Percentiles rank a stretch among this genome's conserved stretches.
Evolutionary conservation across 2,888 invertebrate species (phyloP).

Genomic region (Oscheius sp.): DNA sequence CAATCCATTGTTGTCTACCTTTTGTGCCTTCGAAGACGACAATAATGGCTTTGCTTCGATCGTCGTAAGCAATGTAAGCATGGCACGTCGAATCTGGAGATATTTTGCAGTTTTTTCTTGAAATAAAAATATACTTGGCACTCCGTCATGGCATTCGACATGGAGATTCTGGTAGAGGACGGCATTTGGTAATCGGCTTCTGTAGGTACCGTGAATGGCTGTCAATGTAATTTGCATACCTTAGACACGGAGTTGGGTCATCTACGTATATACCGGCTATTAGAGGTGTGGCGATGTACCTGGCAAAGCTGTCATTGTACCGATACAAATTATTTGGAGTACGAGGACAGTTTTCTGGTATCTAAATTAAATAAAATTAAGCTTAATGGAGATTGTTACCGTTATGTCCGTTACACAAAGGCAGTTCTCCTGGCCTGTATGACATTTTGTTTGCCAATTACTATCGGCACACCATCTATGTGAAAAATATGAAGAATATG

Average conservation of each 20-base stretch:
- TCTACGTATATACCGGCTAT: slow-evolving; percentile 20
- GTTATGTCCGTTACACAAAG: too few relatives aligned
- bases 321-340: neutral
- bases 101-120: neutral
- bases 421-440: neutral
- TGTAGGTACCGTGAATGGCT: neutral
- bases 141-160: slow-evolving; percentile 14
- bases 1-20: slow-evolving; percentile 24
- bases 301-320: slow-evolving; percentile 22
- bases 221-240: neutral
- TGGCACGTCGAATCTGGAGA: slow-evolving; percentile 27
- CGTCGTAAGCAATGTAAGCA: slow-evolving; percentile 30
- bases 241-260: slow-evolving; percentile 21
- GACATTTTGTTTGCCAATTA: neutral
- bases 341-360: slow-evolving; percentile 22
- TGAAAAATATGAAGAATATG: neutral
- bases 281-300: slow-evolving; percentile 5
- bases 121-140: neutral
- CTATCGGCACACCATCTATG: slow-evolving; percentile 13
- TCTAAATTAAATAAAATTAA: slow-evolving; percentile 28
- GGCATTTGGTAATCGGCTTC: slow-evolving; percentile 12
- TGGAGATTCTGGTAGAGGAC: slow-evolving; percentile 7
- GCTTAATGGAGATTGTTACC: too few relatives aligned
- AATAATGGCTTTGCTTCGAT: slow-evolving; percentile 17
- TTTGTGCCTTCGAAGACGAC: slow-evolving; percentile 31